These are phyloP conservation scores for human DNA, from an alignment of 2,113 vertebrate genomes.

Conservation along the genomic window DNA sequence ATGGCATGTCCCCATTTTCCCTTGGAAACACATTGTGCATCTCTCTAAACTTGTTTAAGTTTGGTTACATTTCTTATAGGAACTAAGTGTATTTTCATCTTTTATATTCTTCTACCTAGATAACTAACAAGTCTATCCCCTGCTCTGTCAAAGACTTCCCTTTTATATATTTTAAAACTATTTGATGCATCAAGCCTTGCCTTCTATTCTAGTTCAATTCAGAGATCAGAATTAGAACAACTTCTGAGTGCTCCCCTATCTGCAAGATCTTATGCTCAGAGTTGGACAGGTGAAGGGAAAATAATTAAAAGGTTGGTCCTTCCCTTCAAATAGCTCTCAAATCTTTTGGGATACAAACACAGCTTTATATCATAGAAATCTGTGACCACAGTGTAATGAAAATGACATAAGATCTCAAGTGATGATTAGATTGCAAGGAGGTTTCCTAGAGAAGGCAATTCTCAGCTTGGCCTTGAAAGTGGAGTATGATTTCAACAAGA, in stretches of 20 bases:
- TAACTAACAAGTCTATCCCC: conserved; percentile 48
- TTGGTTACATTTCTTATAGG: conserved; percentile 28
- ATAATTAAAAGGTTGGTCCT: background rate
- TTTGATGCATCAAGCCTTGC: conserved; percentile 26
- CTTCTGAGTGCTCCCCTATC: background rate
- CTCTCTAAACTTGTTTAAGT: conserved; percentile 29
- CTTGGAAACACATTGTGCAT: background rate
- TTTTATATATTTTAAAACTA: conserved; percentile 59
- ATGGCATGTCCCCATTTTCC: conserved; percentile 8
- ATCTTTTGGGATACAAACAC: background rate
- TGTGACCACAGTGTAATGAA: background rate
- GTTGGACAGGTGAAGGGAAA: background rate
- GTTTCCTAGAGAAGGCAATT: background rate
- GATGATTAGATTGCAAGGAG: background rate
- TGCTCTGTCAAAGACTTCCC: conserved; percentile 52
- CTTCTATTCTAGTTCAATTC: conserved; percentile 35
- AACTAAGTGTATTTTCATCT: conserved; percentile 9
- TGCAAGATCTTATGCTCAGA: background rate
- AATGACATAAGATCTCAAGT: background rate
- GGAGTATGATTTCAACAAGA: conserved; percentile 1
- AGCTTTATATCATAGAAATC: background rate
- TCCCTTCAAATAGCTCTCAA: background rate
- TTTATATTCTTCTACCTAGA: conserved; percentile 50
- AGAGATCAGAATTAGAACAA: conserved; percentile 51
- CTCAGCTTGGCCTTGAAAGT: conserved; percentile 4